phyloP scores from a whole-genome alignment of 1,140 invertebrate genomes.

The Subanguina moxae region DNA sequence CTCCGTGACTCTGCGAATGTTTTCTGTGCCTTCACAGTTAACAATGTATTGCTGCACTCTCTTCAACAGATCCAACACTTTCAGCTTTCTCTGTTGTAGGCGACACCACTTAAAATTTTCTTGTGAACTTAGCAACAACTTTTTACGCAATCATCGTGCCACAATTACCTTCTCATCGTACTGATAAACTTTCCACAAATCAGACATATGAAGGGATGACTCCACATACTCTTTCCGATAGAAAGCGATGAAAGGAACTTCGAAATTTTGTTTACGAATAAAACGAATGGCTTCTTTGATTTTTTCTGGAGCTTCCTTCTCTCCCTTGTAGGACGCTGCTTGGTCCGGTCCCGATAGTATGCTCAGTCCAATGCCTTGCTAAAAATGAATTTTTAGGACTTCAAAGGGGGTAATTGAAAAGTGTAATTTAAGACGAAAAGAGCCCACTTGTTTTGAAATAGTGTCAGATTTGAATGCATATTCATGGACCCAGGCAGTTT shows the following conservation, averaged over 20 bases:
- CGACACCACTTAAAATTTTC: slow-evolving; percentile 40
- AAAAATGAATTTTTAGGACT: slow-evolving; percentile 11
- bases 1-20: slow-evolving; percentile 31
- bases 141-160: slow-evolving; percentile 51
- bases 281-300: slow-evolving; percentile 90
- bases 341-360: slow-evolving; percentile 6
- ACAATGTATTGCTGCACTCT: slow-evolving; percentile 21
- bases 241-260: slow-evolving; percentile 94
- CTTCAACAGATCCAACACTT: slow-evolving; percentile 22
- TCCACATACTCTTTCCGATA: slow-evolving; percentile 96
- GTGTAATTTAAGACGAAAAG: background rate
- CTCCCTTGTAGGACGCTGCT: slow-evolving; percentile 11
- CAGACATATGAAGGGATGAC: slow-evolving; percentile 86
- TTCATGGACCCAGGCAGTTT: slow-evolving; percentile 95
- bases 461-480: slow-evolving; percentile 72
- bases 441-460: slow-evolving; percentile 28
- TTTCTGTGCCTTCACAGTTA: slow-evolving; percentile 8
- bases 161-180: slow-evolving; percentile 60
- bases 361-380: slow-evolving; percentile 22
- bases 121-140: slow-evolving; percentile 58
- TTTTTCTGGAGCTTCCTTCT: slow-evolving; percentile 64
- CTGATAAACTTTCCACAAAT: slow-evolving; percentile 91
- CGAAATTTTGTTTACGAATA: slow-evolving; percentile 72
- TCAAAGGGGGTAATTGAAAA: no score
- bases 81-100: slow-evolving; percentile 29